Percentiles rank a stretch among this genome's conserved stretches.
Evolutionary conservation across 2,113 vertebrate genomes (phyloP).

Genomic region (Perccottus glenii): DNA sequence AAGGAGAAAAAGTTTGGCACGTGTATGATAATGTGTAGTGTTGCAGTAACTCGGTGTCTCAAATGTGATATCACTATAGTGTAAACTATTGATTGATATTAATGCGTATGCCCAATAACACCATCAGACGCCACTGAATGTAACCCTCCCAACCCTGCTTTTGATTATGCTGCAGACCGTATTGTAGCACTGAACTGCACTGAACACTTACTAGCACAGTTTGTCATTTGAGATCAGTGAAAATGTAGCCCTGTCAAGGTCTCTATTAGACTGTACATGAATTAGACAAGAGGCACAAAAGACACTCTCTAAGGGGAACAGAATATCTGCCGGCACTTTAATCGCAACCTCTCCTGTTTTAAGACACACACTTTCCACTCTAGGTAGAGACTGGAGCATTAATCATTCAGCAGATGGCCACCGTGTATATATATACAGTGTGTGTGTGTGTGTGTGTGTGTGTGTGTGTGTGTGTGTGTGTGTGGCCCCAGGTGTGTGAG

Average conservation of each 20-base stretch:
- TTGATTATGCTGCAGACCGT: not conserved
- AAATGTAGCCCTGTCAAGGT: conserved; percentile 10
- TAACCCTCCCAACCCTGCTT: not conserved
- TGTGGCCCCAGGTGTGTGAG: no score
- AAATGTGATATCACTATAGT: no score
- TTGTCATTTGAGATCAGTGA: conserved; percentile 6
- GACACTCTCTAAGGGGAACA: conserved; percentile 10
- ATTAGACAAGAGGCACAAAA: conserved; percentile 5
- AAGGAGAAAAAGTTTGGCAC: no score
- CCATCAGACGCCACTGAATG: no score
- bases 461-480: no score
- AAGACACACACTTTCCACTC: conserved; percentile 52
- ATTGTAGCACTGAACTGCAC: not conserved
- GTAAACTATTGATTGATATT: no score
- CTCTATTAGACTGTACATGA: conserved; percentile 9
- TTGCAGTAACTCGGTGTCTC: no score
- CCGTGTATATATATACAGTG: conserved; percentile 12
- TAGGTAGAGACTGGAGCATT: conserved; percentile 45
- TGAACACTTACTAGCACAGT: not conserved
- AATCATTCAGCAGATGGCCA: conserved; percentile 74
- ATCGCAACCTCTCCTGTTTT: conserved; percentile 37
- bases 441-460: not conserved
- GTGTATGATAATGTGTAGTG: no score
- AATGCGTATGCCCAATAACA: no score
- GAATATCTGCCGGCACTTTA: conserved; percentile 30